Evolutionary conservation across 2,797 vertebrate genomes (phyloP).

Genomic region (Myotis daubentonii): DNA sequence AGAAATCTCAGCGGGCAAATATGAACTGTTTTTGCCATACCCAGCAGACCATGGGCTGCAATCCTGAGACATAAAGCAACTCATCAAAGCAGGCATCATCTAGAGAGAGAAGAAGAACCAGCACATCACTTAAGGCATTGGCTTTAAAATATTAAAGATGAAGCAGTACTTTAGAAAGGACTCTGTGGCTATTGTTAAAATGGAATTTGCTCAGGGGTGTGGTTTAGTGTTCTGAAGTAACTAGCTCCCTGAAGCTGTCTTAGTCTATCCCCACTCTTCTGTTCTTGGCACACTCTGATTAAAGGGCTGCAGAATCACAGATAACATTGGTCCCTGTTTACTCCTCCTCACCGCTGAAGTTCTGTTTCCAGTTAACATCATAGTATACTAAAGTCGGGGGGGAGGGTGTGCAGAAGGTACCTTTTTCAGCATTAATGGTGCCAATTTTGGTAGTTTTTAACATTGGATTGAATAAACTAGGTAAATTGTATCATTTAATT

Average conservation of each 20-base stretch:
- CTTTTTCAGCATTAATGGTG: neutral
- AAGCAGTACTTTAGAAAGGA: conserved; percentile 75
- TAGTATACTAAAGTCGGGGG: neutral
- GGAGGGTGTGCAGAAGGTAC: fast-evolving
- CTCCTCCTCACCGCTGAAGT: conserved; percentile 54
- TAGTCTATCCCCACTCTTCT: neutral
- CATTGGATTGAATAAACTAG: neutral
- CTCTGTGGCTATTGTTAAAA: conserved; percentile 65
- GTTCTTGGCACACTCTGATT: conserved; percentile 46
- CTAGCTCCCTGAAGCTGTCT: conserved; percentile 77
- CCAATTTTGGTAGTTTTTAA: conserved; percentile 1
- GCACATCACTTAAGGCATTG: conserved; percentile 78
- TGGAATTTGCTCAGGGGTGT: conserved; percentile 76
- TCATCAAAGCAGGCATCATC: conserved; percentile 64
- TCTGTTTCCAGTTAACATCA: conserved; percentile 26
- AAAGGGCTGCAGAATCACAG: conserved; percentile 55
- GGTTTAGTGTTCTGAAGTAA: conserved; percentile 79
- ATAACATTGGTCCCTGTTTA: conserved; percentile 12
- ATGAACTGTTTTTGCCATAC: conserved; percentile 39
- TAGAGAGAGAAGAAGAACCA: conserved; percentile 71
- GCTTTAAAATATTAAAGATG: conserved; percentile 83
- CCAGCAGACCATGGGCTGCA: conserved; percentile 53
- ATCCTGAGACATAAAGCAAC: conserved; percentile 61
- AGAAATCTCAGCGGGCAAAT: conserved; percentile 35
- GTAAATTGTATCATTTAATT: neutral